These are phyloP conservation scores for Pluvianellus socialis DNA, from an alignment of 2,113 vertebrate genomes.

Conservation along the genomic window DNA sequence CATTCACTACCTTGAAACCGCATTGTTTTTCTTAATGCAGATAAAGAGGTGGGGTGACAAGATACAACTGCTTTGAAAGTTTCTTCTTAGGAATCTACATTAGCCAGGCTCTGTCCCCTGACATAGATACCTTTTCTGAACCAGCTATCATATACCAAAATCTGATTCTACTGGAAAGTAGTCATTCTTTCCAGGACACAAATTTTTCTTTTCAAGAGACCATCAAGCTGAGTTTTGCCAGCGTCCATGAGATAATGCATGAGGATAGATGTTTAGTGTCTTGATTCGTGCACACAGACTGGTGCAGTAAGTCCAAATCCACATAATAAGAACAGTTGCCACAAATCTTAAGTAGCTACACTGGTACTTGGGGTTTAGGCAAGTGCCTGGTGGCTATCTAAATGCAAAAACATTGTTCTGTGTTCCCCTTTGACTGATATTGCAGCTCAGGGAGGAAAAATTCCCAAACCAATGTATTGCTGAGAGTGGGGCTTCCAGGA, in stretches of 20 bases:
- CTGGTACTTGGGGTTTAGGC: slow-evolving; percentile 10
- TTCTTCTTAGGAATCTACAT: background rate
- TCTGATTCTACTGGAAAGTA: background rate
- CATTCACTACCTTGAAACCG: background rate
- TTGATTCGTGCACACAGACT: background rate
- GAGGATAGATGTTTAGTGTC: background rate
- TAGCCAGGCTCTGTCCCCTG: background rate
- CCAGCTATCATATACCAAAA: background rate
- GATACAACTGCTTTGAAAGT: background rate
- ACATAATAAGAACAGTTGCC: background rate
- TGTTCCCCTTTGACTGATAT: slow-evolving; percentile 18
- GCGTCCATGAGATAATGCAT: background rate
- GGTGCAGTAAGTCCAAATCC: background rate
- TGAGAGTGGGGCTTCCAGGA: background rate
- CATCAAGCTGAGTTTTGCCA: background rate
- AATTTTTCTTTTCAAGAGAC: background rate
- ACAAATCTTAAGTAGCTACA: background rate
- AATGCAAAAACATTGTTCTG: slow-evolving; percentile 31
- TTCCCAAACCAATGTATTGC: background rate
- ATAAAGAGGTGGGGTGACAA: background rate
- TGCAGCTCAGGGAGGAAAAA: slow-evolving; percentile 22
- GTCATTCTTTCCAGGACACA: background rate
- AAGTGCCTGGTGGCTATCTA: slow-evolving; percentile 30
- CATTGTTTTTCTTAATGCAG: background rate
- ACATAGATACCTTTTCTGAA: background rate